Percentiles rank a stretch among this genome's conserved stretches.
Evolutionary conservation across 2,888 invertebrate genomes (phyloP).

Genomic region (Actias luna): DNA sequence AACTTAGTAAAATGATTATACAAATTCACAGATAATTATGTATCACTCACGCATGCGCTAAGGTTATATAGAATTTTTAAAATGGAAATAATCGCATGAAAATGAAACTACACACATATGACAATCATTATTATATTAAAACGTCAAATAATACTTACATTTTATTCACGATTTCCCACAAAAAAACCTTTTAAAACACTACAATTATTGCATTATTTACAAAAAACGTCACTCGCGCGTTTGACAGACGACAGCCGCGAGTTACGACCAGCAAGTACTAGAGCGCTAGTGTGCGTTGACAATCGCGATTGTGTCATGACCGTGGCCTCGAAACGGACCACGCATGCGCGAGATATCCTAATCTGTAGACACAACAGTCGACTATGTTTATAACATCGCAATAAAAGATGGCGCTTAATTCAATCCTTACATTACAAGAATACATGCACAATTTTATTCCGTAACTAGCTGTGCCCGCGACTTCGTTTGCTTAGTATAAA

Average conservation of each 20-base stretch:
- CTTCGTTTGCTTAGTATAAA: too few relatives aligned
- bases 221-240: conserved; percentile 52
- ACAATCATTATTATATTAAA: not conserved
- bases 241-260: conserved; percentile 43
- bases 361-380: conserved; percentile 52
- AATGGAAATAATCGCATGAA: not conserved
- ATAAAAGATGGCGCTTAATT: conserved; percentile 53
- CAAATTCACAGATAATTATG: conserved; percentile 11
- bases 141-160: conserved; percentile 50
- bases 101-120: not conserved
- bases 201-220: conserved; percentile 54
- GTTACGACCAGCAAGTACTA: conserved; percentile 29
- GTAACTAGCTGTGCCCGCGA: too few relatives aligned
- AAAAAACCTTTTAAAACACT: conserved; percentile 45
- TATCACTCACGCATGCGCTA: conserved; percentile 3
- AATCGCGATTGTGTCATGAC: conserved; percentile 54
- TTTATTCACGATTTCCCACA: conserved; percentile 34
- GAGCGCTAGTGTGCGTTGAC: conserved; percentile 55
- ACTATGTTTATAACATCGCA: not conserved
- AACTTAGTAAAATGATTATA: too few relatives aligned
- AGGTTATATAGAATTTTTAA: conserved; percentile 33
- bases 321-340: conserved; percentile 61
- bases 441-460: too few relatives aligned
- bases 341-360: conserved; percentile 60
- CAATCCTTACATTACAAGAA: not conserved